These are phyloP conservation scores for Tortrix viridana DNA, from an alignment of 2,888 invertebrate species.

Conservation along the genomic window DNA sequence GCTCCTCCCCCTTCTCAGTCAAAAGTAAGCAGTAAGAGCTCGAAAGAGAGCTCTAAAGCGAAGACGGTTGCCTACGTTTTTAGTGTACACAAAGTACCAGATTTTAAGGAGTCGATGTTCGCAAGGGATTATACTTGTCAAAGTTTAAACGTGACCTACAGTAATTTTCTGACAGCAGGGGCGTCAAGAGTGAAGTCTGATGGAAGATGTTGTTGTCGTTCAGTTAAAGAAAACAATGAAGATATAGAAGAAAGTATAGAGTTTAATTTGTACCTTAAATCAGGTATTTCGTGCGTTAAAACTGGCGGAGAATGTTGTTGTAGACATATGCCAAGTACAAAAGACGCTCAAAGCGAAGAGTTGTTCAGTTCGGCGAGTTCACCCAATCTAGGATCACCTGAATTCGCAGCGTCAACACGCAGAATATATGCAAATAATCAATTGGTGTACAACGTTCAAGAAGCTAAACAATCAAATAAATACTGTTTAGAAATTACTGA, in stretches of 20 bases:
- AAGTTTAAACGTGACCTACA: slow-evolving; percentile 46
- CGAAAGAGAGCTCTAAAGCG: slow-evolving; percentile 49
- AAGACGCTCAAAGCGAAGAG: slow-evolving; percentile 28
- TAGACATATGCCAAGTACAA: slow-evolving; percentile 40
- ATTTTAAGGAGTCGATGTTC: slow-evolving; percentile 53
- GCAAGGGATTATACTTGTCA: slow-evolving; percentile 56
- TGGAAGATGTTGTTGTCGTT: slow-evolving; percentile 48
- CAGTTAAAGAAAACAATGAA: too few species aligned
- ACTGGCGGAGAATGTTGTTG: slow-evolving; percentile 44
- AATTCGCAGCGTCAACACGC: slow-evolving; percentile 43
- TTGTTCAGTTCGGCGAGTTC: slow-evolving; percentile 38
- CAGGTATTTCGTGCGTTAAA: slow-evolving; percentile 25
- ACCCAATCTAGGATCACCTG: slow-evolving; percentile 39
- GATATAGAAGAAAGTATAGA: too few species aligned
- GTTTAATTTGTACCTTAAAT: slow-evolving; percentile 5
- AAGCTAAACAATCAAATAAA: slow-evolving; percentile 45
- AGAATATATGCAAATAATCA: slow-evolving; percentile 46
- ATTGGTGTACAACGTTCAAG: slow-evolving; percentile 50
- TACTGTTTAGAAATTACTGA: slow-evolving; percentile 50
- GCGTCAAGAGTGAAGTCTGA: slow-evolving; percentile 22
- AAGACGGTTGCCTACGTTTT: slow-evolving; percentile 57
- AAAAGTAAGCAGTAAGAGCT: not conserved
- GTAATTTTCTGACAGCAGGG: slow-evolving; percentile 36
- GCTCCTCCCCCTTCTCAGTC: not conserved
- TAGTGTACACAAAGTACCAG: slow-evolving; percentile 54